Conservation (phyloP, 1,140 invertebrate genomes). For the Carposina sasakii region DNA sequence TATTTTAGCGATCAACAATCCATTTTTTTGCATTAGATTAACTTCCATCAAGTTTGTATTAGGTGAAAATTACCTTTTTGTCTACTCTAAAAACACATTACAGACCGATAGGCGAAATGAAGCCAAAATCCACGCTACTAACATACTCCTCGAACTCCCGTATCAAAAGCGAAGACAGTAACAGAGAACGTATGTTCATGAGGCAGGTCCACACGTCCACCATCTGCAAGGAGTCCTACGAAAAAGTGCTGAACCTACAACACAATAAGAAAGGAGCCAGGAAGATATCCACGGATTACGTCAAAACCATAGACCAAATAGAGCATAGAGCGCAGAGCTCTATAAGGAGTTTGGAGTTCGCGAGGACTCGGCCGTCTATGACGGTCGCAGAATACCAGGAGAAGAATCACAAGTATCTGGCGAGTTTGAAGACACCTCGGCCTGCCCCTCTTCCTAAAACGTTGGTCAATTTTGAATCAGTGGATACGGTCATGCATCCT, state of each 20-base stretch:
- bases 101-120: slow-evolving; percentile 25
- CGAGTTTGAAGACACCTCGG: slow-evolving; percentile 21
- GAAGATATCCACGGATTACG: slow-evolving; percentile 56
- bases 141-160: slow-evolving; percentile 28
- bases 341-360: slow-evolving; percentile 44
- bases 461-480: no score
- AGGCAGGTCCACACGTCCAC: neutral
- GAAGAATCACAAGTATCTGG: slow-evolving; percentile 41
- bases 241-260: slow-evolving; percentile 39
- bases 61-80: no score
- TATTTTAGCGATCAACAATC: no score
- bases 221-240: slow-evolving; percentile 17
- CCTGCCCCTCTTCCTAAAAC: no score
- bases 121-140: slow-evolving; percentile 25
- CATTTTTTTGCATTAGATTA: no score
- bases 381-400: slow-evolving; percentile 44
- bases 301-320: slow-evolving; percentile 53
- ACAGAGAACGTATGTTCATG: slow-evolving; percentile 9
- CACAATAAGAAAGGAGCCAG: slow-evolving; percentile 39
- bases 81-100: no score
- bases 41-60: no score
- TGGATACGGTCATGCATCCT: no score
- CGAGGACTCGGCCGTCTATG: slow-evolving; percentile 37
- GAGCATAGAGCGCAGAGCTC: slow-evolving; percentile 34
- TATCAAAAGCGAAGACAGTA: slow-evolving; percentile 27